Evolutionary conservation across 2,888 invertebrate species (phyloP), one percentile per base, ranked within the genome.

Genomic region (Torymus auratus): DNA sequence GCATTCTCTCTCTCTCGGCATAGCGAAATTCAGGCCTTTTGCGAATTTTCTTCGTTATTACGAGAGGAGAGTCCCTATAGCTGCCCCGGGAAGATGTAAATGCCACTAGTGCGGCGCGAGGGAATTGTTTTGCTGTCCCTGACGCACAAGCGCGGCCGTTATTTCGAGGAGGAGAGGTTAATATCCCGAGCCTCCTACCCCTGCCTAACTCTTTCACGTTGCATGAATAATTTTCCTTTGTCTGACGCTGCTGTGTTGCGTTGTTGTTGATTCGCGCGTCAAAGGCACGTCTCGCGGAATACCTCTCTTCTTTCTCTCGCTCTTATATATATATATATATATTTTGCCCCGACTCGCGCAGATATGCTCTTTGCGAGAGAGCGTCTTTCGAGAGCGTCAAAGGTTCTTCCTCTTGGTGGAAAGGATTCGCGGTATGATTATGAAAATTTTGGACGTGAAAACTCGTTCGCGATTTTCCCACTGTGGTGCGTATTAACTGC

Each of bases 101-200:
- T 77, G 41, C 28, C 50, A 76, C 56, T 41, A 41, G 41, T 20
- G 20, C 41, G 41, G 7, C 41, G 41, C 41, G 72, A 41, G 28
- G 55, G 58, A 82, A 84, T 79, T 79, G 79, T 76, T 68, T 67
- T 61, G 73, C 68, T 82, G 71, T 64, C 73, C 69, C 77, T 75
- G 75, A 56, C 61, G 52, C 52, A 20, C 28, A n/a, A n/a, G 12
- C 3, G 20, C 17, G 11, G 64, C 15, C 69, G 75, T 79, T 74
- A 62, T 69, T 72, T 53, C 17, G 58, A 23, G 64, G 65, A 41
- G 12, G 68, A 73, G 20, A 60, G 41, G 67, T 52, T 69, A 61
- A 58, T 78, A 71, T 72, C 60, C 41, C 41, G 41, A 7, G 20
- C 68, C n/a, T 15, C 55, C n/a, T 61, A 13, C 14, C 15, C 20